A percentile compares a stretch with the other conserved stretches of the same genome.
Evolutionary conservation across 2,113 vertebrate species (phyloP).

Genomic region (Zingel zingel): DNA sequence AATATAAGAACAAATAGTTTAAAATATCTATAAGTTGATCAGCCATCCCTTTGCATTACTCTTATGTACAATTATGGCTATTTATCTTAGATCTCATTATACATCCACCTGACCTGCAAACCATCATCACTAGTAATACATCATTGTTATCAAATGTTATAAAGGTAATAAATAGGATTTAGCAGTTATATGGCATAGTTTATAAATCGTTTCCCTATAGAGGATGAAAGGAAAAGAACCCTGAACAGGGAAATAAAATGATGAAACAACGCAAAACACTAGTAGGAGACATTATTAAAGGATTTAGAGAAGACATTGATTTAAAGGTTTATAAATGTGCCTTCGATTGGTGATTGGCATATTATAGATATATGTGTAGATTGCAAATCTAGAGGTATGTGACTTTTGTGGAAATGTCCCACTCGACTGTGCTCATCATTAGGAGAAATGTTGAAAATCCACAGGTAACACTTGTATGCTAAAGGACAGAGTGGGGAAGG

Average conservation of each 20-base stretch:
- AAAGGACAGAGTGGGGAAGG: conserved; percentile 6
- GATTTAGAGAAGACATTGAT: not conserved
- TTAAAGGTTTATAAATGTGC: not conserved
- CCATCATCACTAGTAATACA: not conserved
- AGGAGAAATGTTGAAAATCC: not conserved
- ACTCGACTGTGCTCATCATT: not conserved
- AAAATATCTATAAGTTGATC: not conserved
- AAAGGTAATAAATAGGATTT: not conserved
- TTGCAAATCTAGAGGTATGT: not conserved
- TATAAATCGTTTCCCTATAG: not conserved
- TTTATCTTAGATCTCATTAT: conserved; percentile 33
- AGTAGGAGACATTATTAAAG: not conserved
- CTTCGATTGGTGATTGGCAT: not conserved
- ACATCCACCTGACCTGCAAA: conserved; percentile 20
- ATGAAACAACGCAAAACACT: not conserved
- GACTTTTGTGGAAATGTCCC: not conserved
- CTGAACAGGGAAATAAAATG: not conserved
- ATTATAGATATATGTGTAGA: not conserved
- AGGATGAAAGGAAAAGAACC: not conserved
- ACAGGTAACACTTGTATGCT: not conserved
- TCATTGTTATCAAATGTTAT: not conserved
- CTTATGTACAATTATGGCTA: not conserved
- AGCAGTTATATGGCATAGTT: not conserved
- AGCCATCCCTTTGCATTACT: conserved; percentile 1
- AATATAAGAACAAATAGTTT: too few relatives aligned